Conservation (phyloP, 1,140 invertebrate species). For the Akabosia matsudoensis region DNA sequence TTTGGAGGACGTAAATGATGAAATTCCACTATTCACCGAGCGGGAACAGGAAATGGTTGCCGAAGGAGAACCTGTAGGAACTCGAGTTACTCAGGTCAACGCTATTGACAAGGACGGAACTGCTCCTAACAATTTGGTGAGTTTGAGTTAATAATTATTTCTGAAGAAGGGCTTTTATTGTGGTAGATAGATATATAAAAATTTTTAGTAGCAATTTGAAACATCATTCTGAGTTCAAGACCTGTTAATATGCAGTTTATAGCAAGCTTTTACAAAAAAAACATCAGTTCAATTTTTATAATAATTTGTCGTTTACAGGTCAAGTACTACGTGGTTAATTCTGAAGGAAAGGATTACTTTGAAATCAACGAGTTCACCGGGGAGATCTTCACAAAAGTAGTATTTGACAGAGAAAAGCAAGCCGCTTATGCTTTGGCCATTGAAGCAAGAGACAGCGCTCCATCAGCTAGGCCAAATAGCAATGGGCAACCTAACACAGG, state of each 20-base stretch:
- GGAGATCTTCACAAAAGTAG: slow-evolving; percentile 87
- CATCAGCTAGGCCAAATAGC: slow-evolving; percentile 85
- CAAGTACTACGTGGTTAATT: slow-evolving; percentile 86
- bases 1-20: slow-evolving; percentile 93
- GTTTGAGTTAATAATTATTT: slow-evolving; percentile 27
- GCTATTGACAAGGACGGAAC: slow-evolving; percentile 95
- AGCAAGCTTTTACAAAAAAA: no score
- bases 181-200: no score
- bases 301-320: slow-evolving; percentile 59
- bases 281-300: background rate
- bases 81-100: slow-evolving; percentile 92
- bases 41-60: slow-evolving; percentile 89
- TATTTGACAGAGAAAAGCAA: slow-evolving; percentile 92
- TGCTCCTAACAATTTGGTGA: slow-evolving; percentile 86
- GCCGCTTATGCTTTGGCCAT: slow-evolving; percentile 91
- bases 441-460: slow-evolving; percentile 85
- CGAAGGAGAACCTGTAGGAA: slow-evolving; percentile 88
- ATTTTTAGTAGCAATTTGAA: no score
- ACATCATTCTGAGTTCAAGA: no score
- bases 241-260: no score
- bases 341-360: slow-evolving; percentile 89
- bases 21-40: slow-evolving; percentile 91
- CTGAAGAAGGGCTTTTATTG: no score
- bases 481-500: slow-evolving; percentile 87
- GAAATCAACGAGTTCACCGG: slow-evolving; percentile 90